These are phyloP conservation scores for Bubo bubo DNA, from an alignment of 2,113 vertebrate species.

Conservation along the genomic window DNA sequence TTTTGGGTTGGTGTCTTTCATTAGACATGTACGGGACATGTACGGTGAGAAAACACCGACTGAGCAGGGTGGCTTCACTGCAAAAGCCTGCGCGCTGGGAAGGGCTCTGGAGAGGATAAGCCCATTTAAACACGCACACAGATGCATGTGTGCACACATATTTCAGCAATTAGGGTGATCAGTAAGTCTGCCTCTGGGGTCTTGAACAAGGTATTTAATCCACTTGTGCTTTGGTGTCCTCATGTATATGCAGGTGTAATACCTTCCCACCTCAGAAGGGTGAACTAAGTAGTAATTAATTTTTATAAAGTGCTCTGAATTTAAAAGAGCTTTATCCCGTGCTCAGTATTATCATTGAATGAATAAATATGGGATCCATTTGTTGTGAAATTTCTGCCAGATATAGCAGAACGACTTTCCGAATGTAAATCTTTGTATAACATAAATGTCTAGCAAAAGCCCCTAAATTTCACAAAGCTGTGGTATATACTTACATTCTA, in stretches of 20 bases:
- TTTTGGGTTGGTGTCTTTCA: neutral
- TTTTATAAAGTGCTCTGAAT: constrained; percentile 41
- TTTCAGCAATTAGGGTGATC: neutral
- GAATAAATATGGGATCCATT: constrained; percentile 43
- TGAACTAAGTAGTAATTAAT: constrained; percentile 48
- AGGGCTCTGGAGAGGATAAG: neutral
- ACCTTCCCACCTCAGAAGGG: constrained; percentile 14
- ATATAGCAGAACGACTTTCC: constrained; percentile 9
- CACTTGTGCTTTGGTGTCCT: constrained; percentile 46
- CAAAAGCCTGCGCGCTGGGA: fast-evolving
- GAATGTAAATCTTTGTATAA: constrained; percentile 40
- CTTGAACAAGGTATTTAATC: constrained; percentile 1
- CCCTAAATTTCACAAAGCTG: neutral
- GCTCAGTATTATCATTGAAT: neutral
- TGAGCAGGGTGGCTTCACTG: neutral
- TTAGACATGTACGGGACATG: fast-evolving
- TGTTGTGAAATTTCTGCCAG: constrained; percentile 35
- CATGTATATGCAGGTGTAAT: constrained; percentile 13
- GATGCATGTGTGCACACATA: neutral
- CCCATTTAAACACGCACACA: neutral
- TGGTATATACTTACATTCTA: neutral
- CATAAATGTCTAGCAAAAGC: constrained; percentile 10
- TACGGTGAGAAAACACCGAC: neutral
- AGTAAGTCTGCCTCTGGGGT: neutral
- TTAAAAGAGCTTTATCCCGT: constrained; percentile 21